phyloP scores from a whole-genome alignment of 2,113 vertebrate species.

The Ariopsis seemanni region DNA sequence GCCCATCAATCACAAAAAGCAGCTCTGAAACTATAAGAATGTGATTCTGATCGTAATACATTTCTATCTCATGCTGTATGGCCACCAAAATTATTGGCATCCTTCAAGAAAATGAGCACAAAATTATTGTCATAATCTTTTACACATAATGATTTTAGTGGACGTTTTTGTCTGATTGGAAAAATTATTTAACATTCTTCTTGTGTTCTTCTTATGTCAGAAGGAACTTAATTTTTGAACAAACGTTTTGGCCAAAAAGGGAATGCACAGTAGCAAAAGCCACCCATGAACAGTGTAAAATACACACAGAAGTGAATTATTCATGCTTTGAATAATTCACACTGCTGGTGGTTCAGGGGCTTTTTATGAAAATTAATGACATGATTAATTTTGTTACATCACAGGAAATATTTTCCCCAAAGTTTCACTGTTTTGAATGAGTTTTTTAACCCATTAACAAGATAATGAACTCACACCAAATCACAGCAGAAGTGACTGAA shows the following conservation, averaged over 20 bases:
- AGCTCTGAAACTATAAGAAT: neutral
- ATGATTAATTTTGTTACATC: neutral
- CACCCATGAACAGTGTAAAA: neutral
- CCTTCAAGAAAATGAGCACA: neutral
- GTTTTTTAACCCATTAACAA: neutral
- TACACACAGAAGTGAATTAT: neutral
- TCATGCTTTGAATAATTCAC: neutral
- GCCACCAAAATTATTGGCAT: neutral
- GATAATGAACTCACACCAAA: neutral
- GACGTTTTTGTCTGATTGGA: neutral
- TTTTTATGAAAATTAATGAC: neutral
- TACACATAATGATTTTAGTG: neutral
- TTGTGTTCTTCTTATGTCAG: neutral
- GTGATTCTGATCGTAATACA: neutral
- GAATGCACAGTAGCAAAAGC: neutral
- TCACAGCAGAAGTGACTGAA: neutral
- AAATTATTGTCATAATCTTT: neutral
- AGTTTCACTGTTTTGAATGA: neutral
- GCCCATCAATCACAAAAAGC: neutral
- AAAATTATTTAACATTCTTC: neutral
- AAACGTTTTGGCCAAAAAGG: neutral
- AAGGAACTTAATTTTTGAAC: neutral
- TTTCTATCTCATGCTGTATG: neutral
- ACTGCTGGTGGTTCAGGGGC: neutral
- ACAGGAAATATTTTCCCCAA: neutral